Percentiles rank a stretch among this genome's conserved stretches.
Evolutionary conservation across 2,888 invertebrate species (phyloP).

Genomic region (Dolichomitus sp.): DNA sequence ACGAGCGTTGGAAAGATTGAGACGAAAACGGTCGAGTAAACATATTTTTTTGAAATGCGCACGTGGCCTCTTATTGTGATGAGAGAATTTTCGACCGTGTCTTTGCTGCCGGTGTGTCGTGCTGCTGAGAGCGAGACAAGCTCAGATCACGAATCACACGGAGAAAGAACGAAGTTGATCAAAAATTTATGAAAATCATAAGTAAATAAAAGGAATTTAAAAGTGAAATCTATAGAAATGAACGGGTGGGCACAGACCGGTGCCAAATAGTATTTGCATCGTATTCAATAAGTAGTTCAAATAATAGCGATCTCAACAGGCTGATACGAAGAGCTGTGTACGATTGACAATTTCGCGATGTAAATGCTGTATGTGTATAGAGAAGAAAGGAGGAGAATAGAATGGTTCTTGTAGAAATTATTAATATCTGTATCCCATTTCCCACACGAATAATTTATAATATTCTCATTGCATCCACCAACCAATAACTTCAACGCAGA

Average conservation of each 20-base stretch:
- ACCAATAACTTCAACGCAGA: neutral
- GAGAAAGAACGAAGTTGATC: conserved; percentile 12
- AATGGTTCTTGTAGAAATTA: conserved; percentile 69
- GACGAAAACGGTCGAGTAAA: conserved; percentile 29
- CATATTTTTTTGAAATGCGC: conserved; percentile 41
- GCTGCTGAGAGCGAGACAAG: conserved; percentile 1
- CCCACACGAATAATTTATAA: conserved; percentile 29
- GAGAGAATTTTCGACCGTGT: conserved; percentile 43
- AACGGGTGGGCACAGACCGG: conserved; percentile 40
- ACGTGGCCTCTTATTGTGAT: conserved; percentile 16
- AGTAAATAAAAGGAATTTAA: conserved; percentile 9
- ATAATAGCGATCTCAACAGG: conserved; percentile 36
- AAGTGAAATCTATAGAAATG: conserved; percentile 2
- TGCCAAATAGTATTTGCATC: conserved; percentile 64
- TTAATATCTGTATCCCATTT: conserved; percentile 11
- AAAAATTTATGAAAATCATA: neutral
- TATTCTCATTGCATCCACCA: neutral
- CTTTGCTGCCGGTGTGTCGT: conserved; percentile 28
- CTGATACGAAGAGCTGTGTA: conserved; percentile 40
- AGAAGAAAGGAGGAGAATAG: conserved; percentile 57
- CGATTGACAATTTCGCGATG: conserved; percentile 61
- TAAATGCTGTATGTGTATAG: conserved; percentile 69
- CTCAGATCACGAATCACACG: neutral
- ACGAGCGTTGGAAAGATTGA: conserved; percentile 2
- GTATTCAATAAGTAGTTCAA: conserved; percentile 53